Percentiles rank a stretch among this genome's conserved stretches.
phyloP scores from a whole-genome alignment of 2,797 vertebrate genomes.

The Siniperca undulata region DNA sequence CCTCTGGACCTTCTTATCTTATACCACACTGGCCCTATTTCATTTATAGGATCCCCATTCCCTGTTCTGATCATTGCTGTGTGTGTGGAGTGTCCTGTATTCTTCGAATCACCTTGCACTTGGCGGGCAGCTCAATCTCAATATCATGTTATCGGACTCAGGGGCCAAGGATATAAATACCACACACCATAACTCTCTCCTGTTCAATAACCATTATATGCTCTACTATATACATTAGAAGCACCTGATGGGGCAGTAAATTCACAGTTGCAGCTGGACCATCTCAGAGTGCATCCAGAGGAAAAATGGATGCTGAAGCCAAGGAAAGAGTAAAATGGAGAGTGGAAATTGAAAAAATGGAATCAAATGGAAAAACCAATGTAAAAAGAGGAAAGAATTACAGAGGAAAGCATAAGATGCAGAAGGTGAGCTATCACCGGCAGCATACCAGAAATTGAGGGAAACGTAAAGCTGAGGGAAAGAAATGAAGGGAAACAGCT shows the following conservation, averaged over 20 bases:
- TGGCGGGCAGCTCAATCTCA: constrained; percentile 83
- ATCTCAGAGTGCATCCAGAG: constrained; percentile 68
- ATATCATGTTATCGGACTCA: constrained; percentile 85
- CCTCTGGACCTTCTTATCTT: constrained; percentile 73
- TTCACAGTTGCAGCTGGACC: constrained; percentile 79
- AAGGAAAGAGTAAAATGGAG: constrained; percentile 56
- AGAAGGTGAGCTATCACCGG: constrained; percentile 31
- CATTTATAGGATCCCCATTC: constrained; percentile 70
- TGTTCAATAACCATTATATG: constrained; percentile 88
- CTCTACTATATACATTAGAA: constrained; percentile 86
- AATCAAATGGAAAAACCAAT: constrained; percentile 24
- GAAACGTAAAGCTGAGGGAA: constrained; percentile 25
- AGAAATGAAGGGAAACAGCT: constrained; percentile 33
- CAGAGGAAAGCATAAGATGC: constrained; percentile 25
- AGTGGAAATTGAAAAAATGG: constrained; percentile 29
- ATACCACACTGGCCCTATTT: constrained; percentile 59
- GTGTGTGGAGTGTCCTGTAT: constrained; percentile 68
- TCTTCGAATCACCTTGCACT: constrained; percentile 74
- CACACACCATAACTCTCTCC: constrained; percentile 85
- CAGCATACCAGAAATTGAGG: constrained; percentile 23
- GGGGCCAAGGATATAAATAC: constrained; percentile 84
- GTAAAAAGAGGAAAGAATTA: constrained; percentile 22
- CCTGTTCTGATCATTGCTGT: constrained; percentile 54
- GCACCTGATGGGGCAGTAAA: constrained; percentile 87
- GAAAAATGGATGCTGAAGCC: constrained; percentile 59